Evolutionary conservation across 2,113 vertebrate species (phyloP).

Genomic region (Cottus gobio): DNA sequence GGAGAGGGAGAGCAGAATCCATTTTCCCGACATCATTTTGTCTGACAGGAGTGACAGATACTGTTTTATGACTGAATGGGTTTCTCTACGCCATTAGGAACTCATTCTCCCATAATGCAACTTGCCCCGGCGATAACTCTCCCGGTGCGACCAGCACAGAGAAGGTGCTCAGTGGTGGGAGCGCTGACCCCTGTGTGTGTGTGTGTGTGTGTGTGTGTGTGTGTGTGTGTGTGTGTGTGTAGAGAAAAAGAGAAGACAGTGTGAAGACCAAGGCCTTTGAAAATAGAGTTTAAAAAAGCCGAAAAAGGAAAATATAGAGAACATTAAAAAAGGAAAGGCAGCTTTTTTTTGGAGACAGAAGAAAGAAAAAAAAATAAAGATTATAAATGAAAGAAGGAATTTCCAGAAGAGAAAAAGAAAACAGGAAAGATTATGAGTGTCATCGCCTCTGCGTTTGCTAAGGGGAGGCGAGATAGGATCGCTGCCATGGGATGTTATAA

Average conservation of each 20-base stretch:
- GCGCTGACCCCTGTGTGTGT: conserved; percentile 12
- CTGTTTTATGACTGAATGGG: conserved; percentile 80
- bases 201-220: background rate
- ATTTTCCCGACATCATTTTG: conserved; percentile 73
- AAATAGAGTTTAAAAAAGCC: conserved; percentile 10
- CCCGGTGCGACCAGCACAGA: conserved; percentile 48
- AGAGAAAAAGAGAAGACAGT: background rate
- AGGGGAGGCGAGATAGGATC: conserved; percentile 47
- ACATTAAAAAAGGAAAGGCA: background rate
- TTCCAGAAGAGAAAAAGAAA: background rate
- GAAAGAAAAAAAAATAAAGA: background rate
- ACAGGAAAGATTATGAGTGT: conserved; percentile 5
- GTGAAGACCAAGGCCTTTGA: conserved; percentile 20
- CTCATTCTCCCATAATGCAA: conserved; percentile 80
- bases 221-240: conserved; percentile 5
- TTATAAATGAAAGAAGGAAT: background rate
- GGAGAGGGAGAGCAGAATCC: conserved; percentile 56
- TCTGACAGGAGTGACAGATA: conserved; percentile 79
- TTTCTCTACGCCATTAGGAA: conserved; percentile 74
- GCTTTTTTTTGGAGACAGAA: background rate
- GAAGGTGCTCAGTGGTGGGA: conserved; percentile 47
- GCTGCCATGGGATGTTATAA: conserved; percentile 38
- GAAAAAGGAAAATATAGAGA: background rate
- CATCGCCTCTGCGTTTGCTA: conserved; percentile 37
- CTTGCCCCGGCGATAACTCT: conserved; percentile 60